Evolutionary conservation across 2,797 vertebrate genomes (phyloP), one percentile per base, ranked within the genome.

Genomic region (Manis pentadactyla): DNA sequence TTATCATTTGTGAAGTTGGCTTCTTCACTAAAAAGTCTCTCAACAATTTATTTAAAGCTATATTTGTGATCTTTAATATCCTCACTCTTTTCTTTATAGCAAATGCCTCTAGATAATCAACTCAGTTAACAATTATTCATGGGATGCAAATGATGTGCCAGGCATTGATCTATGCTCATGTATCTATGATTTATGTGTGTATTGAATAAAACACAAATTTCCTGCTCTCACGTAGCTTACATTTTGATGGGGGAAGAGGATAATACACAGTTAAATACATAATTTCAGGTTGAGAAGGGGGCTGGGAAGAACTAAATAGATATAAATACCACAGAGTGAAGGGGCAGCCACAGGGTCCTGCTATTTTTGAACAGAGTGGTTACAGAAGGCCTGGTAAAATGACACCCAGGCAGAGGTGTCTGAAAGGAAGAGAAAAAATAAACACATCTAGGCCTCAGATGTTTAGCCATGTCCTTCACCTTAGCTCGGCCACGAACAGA

Each of bases 11-110:
- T 55, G 59, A 97, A 96, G 59, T 53, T 90, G 7, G 25, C 37
- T 93, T 93, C 71, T 57, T 93, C 71, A 69, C 74, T 59, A 91
- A 92, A 88, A 89, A 96, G 71, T 86, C 57, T 94, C 82, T 85
- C 77, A 64, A 93, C 77, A 74, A 94, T 94, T 94, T 95, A 92
- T 96, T 94, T 97, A 90, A 46, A 92, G 68, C 84, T 94, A 42
- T 51, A 69, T 85, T 87, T 94, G 66, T 34, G 27, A 92, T 96
- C 69, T 73, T 93, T 82, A 96, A 92, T 75, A 93, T 82, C n/a
- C 39, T 63, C 27, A 59, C 21, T 92, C 39, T 89, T 87, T 61
- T 78, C 92, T 86, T 85, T 29, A 46, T 1, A 77, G 69, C 51
- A 93, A 97, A 23, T 82, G 46, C 90, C 84, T 94, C 53, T 93